Conservation (phyloP, 2,888 invertebrate genomes). For the Agrotis puta region DNA sequence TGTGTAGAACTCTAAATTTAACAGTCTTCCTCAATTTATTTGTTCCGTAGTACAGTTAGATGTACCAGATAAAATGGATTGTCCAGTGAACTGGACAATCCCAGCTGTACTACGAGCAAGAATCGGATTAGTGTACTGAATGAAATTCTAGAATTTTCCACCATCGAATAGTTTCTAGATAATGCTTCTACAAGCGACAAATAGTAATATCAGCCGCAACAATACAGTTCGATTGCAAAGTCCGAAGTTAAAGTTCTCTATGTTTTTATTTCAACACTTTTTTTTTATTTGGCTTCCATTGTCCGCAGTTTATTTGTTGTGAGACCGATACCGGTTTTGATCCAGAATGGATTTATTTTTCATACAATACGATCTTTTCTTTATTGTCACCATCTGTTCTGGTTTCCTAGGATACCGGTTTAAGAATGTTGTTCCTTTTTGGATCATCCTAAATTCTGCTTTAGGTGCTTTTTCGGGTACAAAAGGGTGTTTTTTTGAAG, state of each 20-base stretch:
- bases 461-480: neutral
- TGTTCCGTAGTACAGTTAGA: too few species aligned
- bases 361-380: constrained; percentile 56
- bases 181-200: constrained; percentile 26
- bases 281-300: constrained; percentile 56
- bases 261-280: constrained; percentile 60
- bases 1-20: too few species aligned
- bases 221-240: constrained; percentile 60
- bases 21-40: too few species aligned
- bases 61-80: too few species aligned
- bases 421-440: constrained; percentile 27
- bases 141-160: neutral
- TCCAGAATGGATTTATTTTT: constrained; percentile 66
- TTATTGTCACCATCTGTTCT: constrained; percentile 48
- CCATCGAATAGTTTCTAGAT: neutral
- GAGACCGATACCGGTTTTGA: constrained; percentile 60
- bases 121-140: neutral
- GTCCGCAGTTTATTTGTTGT: constrained; percentile 65
- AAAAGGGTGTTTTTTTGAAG: neutral
- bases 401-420: constrained; percentile 38
- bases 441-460: constrained; percentile 22
- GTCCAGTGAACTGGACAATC: too few species aligned
- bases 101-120: too few species aligned
- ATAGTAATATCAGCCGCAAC: constrained; percentile 55
- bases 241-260: constrained; percentile 56